Conservation (phyloP, 92 coral and sea anemone species). For the Isaurus tuberculatus region DNA sequence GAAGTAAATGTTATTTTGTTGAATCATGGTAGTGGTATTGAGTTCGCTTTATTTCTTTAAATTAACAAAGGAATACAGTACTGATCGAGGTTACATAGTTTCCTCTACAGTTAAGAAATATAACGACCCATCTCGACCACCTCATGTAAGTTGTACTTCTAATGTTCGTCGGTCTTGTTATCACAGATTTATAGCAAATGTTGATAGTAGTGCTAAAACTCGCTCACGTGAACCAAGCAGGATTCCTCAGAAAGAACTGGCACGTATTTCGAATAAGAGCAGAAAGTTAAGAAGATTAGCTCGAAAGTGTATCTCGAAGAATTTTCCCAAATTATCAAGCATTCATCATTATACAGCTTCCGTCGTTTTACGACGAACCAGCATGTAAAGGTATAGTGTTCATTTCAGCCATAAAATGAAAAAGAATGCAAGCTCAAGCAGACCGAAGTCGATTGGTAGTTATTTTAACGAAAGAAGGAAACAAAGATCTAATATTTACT, state of each 20-base stretch:
- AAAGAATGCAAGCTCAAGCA: background rate
- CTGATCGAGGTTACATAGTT: no score
- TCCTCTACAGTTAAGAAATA: no score
- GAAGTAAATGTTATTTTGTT: background rate
- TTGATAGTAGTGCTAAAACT: background rate
- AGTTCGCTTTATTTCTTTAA: background rate
- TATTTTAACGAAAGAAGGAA: no score
- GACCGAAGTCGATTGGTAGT: background rate
- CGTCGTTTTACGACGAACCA: background rate
- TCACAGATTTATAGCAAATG: background rate
- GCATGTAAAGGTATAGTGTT: slow-evolving; percentile 3
- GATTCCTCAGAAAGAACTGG: slow-evolving; percentile 5
- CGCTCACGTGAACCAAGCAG: background rate
- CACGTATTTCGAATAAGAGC: slow-evolving; percentile 8
- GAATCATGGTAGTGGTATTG: background rate
- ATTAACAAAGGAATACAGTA: slow-evolving; percentile 1
- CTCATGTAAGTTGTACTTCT: background rate
- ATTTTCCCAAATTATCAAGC: background rate
- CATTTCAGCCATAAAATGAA: background rate
- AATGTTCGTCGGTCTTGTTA: background rate
- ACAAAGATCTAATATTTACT: no score
- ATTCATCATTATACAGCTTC: background rate
- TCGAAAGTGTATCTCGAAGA: background rate
- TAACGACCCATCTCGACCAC: background rate
- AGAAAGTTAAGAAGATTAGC: background rate